phyloP scores from a whole-genome alignment of 2,888 invertebrate species.

The Netelia virgata region DNA sequence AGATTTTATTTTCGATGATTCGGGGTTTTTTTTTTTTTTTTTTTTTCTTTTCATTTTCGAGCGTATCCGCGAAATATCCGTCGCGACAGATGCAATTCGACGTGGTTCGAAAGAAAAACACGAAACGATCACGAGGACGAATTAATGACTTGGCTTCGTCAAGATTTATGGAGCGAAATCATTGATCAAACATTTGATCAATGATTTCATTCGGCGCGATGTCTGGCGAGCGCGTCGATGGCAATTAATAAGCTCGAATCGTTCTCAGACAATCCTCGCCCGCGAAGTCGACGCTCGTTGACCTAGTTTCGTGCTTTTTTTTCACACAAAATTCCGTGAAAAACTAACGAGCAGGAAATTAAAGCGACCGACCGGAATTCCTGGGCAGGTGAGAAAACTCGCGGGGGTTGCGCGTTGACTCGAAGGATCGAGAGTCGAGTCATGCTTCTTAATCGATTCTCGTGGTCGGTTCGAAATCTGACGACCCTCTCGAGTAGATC shows the following conservation, averaged over 20 bases:
- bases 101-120: neutral
- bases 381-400: conserved; percentile 45
- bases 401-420: conserved; percentile 4
- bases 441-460: conserved; percentile 61
- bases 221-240: conserved; percentile 12
- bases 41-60: neutral
- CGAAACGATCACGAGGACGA: neutral
- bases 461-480: conserved; percentile 28
- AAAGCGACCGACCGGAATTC: conserved; percentile 59
- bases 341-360: conserved; percentile 60
- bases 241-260: conserved; percentile 54
- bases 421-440: conserved; percentile 40
- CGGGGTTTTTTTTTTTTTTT: conserved; percentile 4
- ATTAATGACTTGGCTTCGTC: neutral
- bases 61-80: neutral
- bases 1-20: conserved; percentile 19
- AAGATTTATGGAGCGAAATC: conserved; percentile 27
- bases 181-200: conserved; percentile 55
- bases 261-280: conserved; percentile 13
- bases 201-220: conserved; percentile 16
- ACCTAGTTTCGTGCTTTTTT: conserved; percentile 40
- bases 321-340: conserved; percentile 26
- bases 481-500: neutral
- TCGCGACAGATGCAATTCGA: neutral
- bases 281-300: conserved; percentile 42